Evolutionary conservation across 2,113 vertebrate species (phyloP).

Genomic region (Syngnathus typhle): DNA sequence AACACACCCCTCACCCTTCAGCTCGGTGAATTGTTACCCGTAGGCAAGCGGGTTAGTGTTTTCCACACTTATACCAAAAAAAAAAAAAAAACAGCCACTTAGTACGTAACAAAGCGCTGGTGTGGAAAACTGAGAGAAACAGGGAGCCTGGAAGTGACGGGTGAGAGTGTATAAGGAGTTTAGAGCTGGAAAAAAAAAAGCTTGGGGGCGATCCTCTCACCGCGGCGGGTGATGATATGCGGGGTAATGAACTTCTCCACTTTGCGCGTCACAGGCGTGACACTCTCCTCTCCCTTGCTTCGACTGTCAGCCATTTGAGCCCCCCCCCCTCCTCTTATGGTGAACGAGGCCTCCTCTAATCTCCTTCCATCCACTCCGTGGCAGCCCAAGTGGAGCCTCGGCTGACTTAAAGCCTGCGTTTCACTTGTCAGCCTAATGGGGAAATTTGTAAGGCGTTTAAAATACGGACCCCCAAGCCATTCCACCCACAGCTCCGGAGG

Average conservation of each 20-base stretch:
- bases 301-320: conserved; percentile 57
- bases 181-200: neutral
- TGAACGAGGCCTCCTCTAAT: conserved; percentile 57
- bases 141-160: conserved; percentile 14
- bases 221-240: conserved; percentile 59
- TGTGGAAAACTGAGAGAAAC: conserved; percentile 19
- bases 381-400: conserved; percentile 52
- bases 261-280: conserved; percentile 61
- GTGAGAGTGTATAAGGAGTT: neutral
- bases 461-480: neutral
- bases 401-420: conserved; percentile 57
- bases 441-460: conserved; percentile 55
- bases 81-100: conserved; percentile 22
- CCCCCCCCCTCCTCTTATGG: conserved; percentile 14
- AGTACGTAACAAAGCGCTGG: conserved; percentile 10
- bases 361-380: conserved; percentile 55
- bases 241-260: conserved; percentile 62
- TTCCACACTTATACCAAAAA: neutral
- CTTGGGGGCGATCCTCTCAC: conserved; percentile 40
- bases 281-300: conserved; percentile 27
- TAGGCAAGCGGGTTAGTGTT: neutral
- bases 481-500: neutral
- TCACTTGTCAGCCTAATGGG: conserved; percentile 69
- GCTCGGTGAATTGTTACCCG: neutral
- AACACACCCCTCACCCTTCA: too few species aligned